Evolutionary conservation across 2,888 invertebrate species (phyloP), one percentile per base, ranked within the genome.

Genomic region (Anaspis maculata): DNA sequence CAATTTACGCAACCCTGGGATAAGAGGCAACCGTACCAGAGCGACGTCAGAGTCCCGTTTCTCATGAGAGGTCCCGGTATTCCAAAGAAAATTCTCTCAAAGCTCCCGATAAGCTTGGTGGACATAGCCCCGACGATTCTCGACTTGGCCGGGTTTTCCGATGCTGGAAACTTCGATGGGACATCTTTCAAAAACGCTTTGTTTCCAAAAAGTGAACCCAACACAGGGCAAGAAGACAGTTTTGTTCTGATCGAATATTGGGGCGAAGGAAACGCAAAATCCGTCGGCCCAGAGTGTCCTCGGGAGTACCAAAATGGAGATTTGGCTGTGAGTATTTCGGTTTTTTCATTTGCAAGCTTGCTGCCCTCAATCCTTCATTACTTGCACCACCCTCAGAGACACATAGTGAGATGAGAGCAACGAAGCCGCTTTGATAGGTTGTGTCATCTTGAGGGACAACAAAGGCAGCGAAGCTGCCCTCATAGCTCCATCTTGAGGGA

Each of bases 21-120:
- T 64, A 94, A 94, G 57, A 70, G 92, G 2, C 89, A 90, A 52
- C 85, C 87, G 0, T 94, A 94, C 62, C 90, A 94, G 58, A 81
- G 87, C 0, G 94, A 94, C 56, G 80, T 91, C 25, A 74, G 79
- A 46, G 80, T 94, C 0, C 92, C 92, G 0, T 68, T 94, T 3
- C 54, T 90, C 27, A 75, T 94, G 2, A 70, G 79, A 26, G 92
- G 89, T 0, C 91, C 92, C 0, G 70, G 70, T 2, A 65, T 89
- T 7, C 64, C 63, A 15, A 72, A 72, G 29, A 54, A 61, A 0
- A 29, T 45, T 2, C 49, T 67, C 1, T 63, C 74, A 39, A 55
- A 61, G 0, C 66, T 73, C 30, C 77, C 84, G 0, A 73, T 84
- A 0, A 68, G 82, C 4, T 77, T 83, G 46, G 77, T 91, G n/a